Base-by-base conservation (phyloP, 2,888 invertebrate species). In the Choreutis nemorana region DNA sequence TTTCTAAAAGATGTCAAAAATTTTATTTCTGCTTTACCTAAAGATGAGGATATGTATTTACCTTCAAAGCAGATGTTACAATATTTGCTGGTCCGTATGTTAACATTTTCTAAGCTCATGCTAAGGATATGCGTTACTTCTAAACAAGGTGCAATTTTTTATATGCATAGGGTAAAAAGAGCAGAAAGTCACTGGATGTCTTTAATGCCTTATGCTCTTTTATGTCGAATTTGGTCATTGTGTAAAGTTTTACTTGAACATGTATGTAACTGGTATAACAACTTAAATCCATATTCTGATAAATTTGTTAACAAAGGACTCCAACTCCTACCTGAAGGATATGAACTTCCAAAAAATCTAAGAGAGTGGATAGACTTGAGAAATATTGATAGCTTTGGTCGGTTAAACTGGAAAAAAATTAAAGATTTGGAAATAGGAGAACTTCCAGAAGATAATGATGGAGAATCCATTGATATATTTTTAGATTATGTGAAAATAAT, bases 61-160 rank as follows among this genome's bases (percentile, higher is more conserved):
- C 85, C 85, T n/a, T 81, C 83, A 3, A 65, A 60, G 36, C 84
- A 85, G 55, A 83, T 83, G 80, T 41, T 85, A 7, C 64, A 85
- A 44, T 84, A 78, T 59, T 40, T 84, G 11, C 50, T 85, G 26
- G 49, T 82, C 2, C 68, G 77, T 44, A 55, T 81, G 3, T 78
- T 84, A 41, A 64, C 82, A 24, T 83, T 84, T 50, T 64, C 79
- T 1, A 83, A 81, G 47, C 51, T 85, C 10, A 79, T 84, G 71
- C 42, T 65, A 18, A 62, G 82, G 35, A 53, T 83, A 24, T 71
- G 73, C 41, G 47, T 70, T 4, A 73, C 70, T 35, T 67, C 82
- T 1, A 72, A 64, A 42, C 57, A 66, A 42, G 64, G 82, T 28
- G 79, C 75, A 13, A 43, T 75, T 23, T 81, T 79, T 46, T 79